A percentile compares a stretch with the other conserved stretches of the same genome.
phyloP scores from a whole-genome alignment of 2,888 invertebrate species.

The Meghimatium bilineatum region DNA sequence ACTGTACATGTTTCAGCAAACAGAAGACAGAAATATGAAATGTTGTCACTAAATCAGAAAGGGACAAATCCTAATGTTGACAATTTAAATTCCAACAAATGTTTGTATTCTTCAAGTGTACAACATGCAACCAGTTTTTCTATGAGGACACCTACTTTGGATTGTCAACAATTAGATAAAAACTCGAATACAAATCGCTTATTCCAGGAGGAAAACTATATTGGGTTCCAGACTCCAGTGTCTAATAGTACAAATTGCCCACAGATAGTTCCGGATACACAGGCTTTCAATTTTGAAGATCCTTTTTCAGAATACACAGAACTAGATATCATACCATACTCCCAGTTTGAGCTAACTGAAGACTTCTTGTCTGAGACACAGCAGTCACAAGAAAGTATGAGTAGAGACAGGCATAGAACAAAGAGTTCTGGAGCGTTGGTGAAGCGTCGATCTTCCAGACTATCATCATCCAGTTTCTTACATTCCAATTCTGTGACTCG shows the following conservation, averaged over 20 bases:
- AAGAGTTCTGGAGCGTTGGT: conserved; percentile 45
- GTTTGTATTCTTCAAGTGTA: background rate
- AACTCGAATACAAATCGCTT: background rate
- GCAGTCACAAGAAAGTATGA: background rate
- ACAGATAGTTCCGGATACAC: background rate
- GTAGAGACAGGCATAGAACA: background rate
- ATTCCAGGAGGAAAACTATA: background rate
- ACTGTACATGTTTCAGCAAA: background rate
- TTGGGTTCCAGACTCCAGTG: background rate
- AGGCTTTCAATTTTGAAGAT: background rate
- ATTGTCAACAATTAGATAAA: background rate
- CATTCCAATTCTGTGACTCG: background rate
- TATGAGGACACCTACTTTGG: background rate
- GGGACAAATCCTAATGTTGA: background rate
- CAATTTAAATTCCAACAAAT: background rate
- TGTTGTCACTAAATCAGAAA: background rate
- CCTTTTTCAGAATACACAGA: conserved; percentile 53
- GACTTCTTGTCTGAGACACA: conserved; percentile 50
- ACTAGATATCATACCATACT: conserved; percentile 54
- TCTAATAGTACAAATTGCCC: background rate
- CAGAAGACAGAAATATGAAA: background rate
- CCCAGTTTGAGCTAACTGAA: conserved; percentile 53
- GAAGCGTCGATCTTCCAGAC: conserved; percentile 54
- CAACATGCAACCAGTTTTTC: background rate
- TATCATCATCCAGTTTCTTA: conserved; percentile 37